A percentile compares a stretch with the other conserved stretches of the same genome.
phyloP scores from a whole-genome alignment of 1,140 invertebrate species.

The Sarcophaga bullata region DNA sequence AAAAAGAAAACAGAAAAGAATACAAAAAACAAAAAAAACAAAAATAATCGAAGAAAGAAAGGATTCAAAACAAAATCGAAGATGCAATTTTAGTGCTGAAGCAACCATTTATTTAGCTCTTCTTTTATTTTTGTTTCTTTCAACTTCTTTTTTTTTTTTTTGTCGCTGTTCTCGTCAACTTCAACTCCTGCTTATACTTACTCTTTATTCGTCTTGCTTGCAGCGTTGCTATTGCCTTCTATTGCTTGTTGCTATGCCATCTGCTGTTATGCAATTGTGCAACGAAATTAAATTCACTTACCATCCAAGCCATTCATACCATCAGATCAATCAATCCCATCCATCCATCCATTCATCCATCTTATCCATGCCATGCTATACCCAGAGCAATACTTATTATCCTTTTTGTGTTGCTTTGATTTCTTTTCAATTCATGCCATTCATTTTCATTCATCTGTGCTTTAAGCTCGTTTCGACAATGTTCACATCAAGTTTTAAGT shows the following conservation, averaged over 20 bases:
- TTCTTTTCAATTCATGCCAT: too few relatives aligned
- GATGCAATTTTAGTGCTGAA: conserved; percentile 10
- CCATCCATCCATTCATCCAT: too few relatives aligned
- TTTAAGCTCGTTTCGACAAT: too few relatives aligned
- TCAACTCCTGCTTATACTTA: not conserved
- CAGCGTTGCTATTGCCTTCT: too few relatives aligned
- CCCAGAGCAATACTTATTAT: too few relatives aligned
- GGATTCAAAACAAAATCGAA: not conserved
- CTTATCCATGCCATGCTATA: too few relatives aligned
- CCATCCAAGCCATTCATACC: not conserved
- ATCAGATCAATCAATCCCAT: too few relatives aligned
- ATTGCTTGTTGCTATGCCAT: too few relatives aligned
- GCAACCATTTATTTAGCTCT: not conserved
- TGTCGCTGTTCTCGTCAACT: not conserved
- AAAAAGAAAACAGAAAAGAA: not conserved
- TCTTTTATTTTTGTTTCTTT: not conserved
- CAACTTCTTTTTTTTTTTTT: not conserved
- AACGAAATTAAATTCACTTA: not conserved
- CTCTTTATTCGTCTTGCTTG: not conserved
- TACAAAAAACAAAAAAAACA: not conserved
- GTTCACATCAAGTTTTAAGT: too few relatives aligned
- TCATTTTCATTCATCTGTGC: too few relatives aligned
- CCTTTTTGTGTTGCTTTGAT: too few relatives aligned
- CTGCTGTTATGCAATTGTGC: not conserved
- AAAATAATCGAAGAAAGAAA: not conserved